Conservation (phyloP, 2,113 vertebrate species). For the Mionectes macconnelli region DNA sequence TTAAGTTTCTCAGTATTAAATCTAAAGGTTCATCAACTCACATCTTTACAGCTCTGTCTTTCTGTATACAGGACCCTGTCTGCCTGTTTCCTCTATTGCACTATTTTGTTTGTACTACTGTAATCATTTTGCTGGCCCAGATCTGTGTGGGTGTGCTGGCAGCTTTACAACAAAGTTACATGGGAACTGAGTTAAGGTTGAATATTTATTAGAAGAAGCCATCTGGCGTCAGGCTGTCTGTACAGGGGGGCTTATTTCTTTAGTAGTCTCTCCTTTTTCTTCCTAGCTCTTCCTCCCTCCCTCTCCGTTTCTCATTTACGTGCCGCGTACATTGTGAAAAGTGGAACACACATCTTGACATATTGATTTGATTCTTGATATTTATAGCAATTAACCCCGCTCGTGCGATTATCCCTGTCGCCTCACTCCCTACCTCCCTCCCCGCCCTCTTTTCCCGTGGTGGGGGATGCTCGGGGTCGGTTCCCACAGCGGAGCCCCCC, state of each 20-base stretch:
- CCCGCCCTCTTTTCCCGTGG: neutral
- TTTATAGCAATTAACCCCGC: constrained; percentile 63
- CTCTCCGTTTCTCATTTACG: constrained; percentile 66
- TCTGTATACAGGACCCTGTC: constrained; percentile 92
- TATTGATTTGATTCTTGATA: constrained; percentile 72
- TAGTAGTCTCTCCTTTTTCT: constrained; percentile 87
- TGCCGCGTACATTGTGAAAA: constrained; percentile 69
- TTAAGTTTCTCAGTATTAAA: constrained; percentile 73
- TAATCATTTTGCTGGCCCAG: constrained; percentile 97
- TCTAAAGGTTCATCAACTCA: constrained; percentile 80
- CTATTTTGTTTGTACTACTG: constrained; percentile 97
- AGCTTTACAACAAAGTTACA: constrained; percentile 98
- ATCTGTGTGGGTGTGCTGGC: constrained; percentile 99
- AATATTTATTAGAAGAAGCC: constrained; percentile 99
- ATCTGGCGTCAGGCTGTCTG: constrained; percentile 99
- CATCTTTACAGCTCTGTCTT: constrained; percentile 84
- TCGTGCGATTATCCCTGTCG: constrained; percentile 19
- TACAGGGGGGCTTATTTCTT: constrained; percentile 90
- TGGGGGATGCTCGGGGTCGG: neutral
- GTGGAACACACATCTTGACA: constrained; percentile 73
- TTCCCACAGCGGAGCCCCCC: constrained; percentile 12
- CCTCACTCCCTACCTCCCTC: neutral
- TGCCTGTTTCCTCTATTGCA: constrained; percentile 94
- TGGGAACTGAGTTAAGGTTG: constrained; percentile 99
- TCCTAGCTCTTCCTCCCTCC: constrained; percentile 77